phyloP scores from a whole-genome alignment of 2,888 invertebrate genomes.

The Corythucha ciliata region DNA sequence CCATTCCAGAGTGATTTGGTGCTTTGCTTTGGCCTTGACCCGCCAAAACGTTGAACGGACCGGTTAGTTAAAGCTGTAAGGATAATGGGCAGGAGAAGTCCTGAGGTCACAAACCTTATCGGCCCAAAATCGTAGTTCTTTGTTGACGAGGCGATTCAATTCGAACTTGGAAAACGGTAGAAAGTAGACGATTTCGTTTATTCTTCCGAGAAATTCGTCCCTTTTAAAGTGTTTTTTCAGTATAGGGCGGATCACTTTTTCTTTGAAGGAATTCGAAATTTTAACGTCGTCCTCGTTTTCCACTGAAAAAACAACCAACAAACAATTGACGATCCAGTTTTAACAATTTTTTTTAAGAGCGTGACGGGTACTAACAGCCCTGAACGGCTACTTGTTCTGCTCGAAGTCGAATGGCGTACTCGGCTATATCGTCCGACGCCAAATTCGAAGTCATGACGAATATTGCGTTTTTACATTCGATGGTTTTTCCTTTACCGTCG shows the following conservation, averaged over 20 bases:
- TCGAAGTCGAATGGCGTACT: constrained; percentile 67
- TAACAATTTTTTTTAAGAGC: not conserved
- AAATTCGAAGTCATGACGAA: constrained; percentile 91
- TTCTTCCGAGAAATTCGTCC: constrained; percentile 85
- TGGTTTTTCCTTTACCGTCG: constrained; percentile 81
- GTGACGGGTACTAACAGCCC: no score
- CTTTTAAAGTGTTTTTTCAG: constrained; percentile 75
- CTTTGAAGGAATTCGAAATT: constrained; percentile 72
- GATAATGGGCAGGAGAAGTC: no score
- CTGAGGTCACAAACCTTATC: no score
- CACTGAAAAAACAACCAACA: no score
- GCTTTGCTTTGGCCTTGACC: constrained; percentile 57
- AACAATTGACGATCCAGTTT: not conserved
- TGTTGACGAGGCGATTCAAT: constrained; percentile 63
- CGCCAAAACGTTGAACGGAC: constrained; percentile 76
- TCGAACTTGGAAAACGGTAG: constrained; percentile 79
- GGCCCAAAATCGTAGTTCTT: constrained; percentile 73
- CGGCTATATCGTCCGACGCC: constrained; percentile 81
- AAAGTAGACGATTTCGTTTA: constrained; percentile 90
- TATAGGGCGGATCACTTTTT: constrained; percentile 75
- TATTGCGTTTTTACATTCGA: constrained; percentile 83
- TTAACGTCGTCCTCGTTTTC: no score
- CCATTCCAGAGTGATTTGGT: constrained; percentile 70
- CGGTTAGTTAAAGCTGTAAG: no score
- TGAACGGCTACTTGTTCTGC: no score